A percentile compares a stretch with the other conserved stretches of the same genome.
These are phyloP conservation scores for Tipula vernalis DNA, from an alignment of 2,888 invertebrate species.

Conservation along the genomic window DNA sequence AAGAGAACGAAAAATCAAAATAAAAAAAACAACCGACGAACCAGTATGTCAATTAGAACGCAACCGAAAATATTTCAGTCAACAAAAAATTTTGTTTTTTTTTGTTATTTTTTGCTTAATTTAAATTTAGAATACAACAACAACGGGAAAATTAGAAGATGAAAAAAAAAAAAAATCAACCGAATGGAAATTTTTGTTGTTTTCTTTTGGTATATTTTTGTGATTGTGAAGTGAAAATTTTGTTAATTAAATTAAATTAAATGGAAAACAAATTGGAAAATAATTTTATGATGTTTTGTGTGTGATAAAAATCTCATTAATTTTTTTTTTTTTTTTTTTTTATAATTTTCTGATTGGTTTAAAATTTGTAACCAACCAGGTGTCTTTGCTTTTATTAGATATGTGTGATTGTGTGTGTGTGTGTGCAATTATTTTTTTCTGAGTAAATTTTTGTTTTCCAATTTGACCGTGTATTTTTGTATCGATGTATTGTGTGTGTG, in stretches of 20 bases:
- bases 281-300: not conserved
- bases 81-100: not conserved
- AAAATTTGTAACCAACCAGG: slow-evolving; percentile 4
- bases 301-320: not conserved
- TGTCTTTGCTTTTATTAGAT: not conserved
- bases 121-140: not conserved
- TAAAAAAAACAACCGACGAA: not conserved
- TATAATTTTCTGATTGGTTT: not conserved
- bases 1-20: not conserved
- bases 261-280: not conserved
- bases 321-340: not conserved
- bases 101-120: not conserved
- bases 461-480: not conserved
- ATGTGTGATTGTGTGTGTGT: not conserved
- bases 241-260: not conserved
- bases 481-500: not conserved
- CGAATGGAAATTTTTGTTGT: not conserved
- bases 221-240: not conserved
- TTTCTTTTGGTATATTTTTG: not conserved
- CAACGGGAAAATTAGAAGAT: not conserved
- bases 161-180: not conserved
- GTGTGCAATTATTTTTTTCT: not conserved
- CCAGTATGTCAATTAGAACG: not conserved
- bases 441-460: not conserved
- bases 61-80: not conserved